Conservation (phyloP, 2,113 vertebrate genomes). For the Mastomys coucha region DNA sequence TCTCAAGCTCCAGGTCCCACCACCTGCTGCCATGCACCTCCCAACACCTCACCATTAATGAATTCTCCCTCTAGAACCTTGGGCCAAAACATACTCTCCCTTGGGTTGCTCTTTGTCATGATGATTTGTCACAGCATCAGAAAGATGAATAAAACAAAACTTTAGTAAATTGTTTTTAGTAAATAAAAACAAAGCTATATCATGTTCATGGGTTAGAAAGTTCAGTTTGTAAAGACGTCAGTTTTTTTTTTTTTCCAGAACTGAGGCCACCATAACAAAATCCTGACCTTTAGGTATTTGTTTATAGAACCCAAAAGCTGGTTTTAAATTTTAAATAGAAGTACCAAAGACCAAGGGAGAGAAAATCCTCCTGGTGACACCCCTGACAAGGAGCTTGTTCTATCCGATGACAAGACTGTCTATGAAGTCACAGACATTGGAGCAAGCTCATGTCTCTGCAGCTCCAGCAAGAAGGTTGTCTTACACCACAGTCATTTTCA, state of each 20-base stretch:
- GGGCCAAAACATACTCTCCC: not conserved
- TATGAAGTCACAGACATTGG: not conserved
- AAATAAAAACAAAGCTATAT: conserved; percentile 30
- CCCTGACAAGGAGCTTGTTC: not conserved
- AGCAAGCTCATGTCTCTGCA: not conserved
- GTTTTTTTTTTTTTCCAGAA: conserved; percentile 27
- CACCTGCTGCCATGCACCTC: not conserved
- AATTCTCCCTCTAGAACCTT: not conserved
- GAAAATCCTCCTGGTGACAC: not conserved
- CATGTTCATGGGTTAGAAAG: conserved; percentile 5
- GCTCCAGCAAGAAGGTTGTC: not conserved
- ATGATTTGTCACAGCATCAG: not conserved
- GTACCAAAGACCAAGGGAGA: conserved; percentile 25
- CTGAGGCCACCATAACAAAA: conserved; percentile 22
- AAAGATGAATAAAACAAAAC: not conserved
- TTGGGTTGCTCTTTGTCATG: not conserved
- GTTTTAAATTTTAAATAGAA: conserved; percentile 47
- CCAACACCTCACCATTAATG: not conserved
- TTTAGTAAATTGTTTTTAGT: not conserved
- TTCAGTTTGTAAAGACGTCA: conserved; percentile 11
- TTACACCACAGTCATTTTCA: not conserved
- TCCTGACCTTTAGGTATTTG: not conserved
- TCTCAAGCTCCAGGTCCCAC: not conserved
- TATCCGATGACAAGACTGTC: not conserved
- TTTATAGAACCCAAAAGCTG: not conserved